phyloP scores from a whole-genome alignment of 2,888 invertebrate species.

The Hirtodrosophila alboralis region DNA sequence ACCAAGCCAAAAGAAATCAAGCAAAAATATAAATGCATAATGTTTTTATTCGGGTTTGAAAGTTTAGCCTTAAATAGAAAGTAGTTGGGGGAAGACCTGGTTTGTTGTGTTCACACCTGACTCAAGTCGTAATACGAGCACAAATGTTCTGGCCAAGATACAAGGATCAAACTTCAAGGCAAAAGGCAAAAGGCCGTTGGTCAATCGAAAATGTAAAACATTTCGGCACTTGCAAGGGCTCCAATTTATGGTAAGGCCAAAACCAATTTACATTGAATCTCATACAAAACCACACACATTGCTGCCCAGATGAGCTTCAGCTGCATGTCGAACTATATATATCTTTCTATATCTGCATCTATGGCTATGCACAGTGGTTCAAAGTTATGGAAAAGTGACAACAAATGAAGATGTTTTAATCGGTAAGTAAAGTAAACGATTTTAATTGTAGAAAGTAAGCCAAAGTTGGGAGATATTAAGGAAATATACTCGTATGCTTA shows the following conservation, averaged over 20 bases:
- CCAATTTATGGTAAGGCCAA: constrained; percentile 10
- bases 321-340: too few relatives aligned
- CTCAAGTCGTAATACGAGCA: constrained; percentile 17
- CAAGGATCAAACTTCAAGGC: not conserved
- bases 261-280: constrained; percentile 24
- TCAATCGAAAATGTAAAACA: constrained; percentile 11
- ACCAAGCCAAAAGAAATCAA: constrained; percentile 46
- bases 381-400: too few relatives aligned
- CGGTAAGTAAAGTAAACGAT: too few relatives aligned
- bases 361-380: too few relatives aligned
- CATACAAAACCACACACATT: not conserved
- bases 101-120: constrained; percentile 47
- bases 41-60: constrained; percentile 22
- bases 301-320: too few relatives aligned
- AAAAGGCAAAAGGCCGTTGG: constrained; percentile 18
- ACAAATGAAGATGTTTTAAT: too few relatives aligned
- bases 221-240: constrained; percentile 23
- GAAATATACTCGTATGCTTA: too few relatives aligned
- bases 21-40: constrained; percentile 25
- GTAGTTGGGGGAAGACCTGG: constrained; percentile 32
- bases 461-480: too few relatives aligned
- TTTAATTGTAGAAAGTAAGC: too few relatives aligned
- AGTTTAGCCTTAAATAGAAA: constrained; percentile 5
- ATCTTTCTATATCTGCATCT: too few relatives aligned
- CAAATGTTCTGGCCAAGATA: constrained; percentile 40